phyloP scores from a whole-genome alignment of 2,113 vertebrate species.

The Pollimyrus isidori region DNA sequence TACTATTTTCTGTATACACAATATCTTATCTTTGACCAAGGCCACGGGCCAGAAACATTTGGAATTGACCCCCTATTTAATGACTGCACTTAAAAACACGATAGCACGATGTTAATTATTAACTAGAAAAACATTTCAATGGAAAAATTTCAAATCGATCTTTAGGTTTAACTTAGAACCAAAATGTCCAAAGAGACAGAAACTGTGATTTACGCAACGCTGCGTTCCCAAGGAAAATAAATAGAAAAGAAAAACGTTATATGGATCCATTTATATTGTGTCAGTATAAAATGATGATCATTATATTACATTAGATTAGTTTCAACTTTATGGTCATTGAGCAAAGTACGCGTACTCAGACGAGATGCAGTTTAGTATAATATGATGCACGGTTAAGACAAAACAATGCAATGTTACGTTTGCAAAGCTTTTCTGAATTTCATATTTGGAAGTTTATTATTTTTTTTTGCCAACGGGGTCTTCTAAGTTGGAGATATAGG shows the following conservation, averaged over 20 bases:
- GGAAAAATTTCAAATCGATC: neutral
- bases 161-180: neutral
- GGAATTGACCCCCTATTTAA: neutral
- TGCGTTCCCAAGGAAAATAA: neutral
- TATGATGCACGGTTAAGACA: neutral
- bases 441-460: neutral
- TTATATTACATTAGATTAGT: neutral
- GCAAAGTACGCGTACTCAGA: neutral
- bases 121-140: neutral
- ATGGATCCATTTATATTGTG: neutral
- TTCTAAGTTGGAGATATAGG: neutral
- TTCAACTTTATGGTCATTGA: neutral
- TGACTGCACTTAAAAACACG: neutral
- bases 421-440: neutral
- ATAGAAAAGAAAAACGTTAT: neutral
- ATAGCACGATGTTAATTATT: conserved; percentile 2
- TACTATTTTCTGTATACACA: neutral
- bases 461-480: neutral
- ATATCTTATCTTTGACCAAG: neutral
- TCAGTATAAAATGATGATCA: neutral
- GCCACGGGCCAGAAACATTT: neutral
- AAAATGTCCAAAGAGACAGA: neutral
- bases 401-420: neutral
- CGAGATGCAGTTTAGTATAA: neutral
- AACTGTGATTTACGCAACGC: neutral